Conservation (phyloP, 2,797 vertebrate species). For the Schizothorax lantsangensis region DNA sequence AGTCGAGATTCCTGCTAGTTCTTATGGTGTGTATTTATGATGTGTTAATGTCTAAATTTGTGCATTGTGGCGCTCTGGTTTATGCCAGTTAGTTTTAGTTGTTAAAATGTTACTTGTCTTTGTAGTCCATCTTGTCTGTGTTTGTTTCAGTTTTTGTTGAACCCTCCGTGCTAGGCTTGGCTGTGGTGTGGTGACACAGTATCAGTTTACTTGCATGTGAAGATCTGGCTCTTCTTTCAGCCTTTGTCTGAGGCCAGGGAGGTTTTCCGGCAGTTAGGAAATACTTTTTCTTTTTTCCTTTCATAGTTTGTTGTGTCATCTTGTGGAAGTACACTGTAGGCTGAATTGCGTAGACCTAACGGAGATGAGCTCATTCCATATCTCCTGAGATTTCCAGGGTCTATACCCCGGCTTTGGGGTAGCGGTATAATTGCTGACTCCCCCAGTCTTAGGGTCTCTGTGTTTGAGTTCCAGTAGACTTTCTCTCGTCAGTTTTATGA, state of each 20-base stretch:
- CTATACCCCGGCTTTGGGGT: neutral
- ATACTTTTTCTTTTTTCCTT: slow-evolving; percentile 4
- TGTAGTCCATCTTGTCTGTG: slow-evolving; percentile 19
- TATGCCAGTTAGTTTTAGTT: neutral
- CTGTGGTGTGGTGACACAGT: neutral
- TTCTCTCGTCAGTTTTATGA: slow-evolving; percentile 74
- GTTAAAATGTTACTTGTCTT: slow-evolving; percentile 20
- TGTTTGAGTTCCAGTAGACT: slow-evolving; percentile 67
- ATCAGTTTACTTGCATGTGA: slow-evolving; percentile 34
- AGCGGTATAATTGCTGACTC: slow-evolving; percentile 66
- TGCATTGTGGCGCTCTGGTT: neutral
- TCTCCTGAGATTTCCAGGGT: slow-evolving; percentile 39
- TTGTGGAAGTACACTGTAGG: slow-evolving; percentile 10
- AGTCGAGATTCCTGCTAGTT: slow-evolving; percentile 18
- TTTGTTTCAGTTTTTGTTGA: slow-evolving; percentile 37
- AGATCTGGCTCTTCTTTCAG: slow-evolving; percentile 31
- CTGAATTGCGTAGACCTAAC: neutral
- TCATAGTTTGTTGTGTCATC: slow-evolving; percentile 35
- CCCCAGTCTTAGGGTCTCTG: slow-evolving; percentile 61
- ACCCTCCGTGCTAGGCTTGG: slow-evolving; percentile 21
- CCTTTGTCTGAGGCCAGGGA: slow-evolving; percentile 11
- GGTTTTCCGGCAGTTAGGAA: slow-evolving; percentile 37
- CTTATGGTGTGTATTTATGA: slow-evolving; percentile 49
- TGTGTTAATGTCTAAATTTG: slow-evolving; percentile 45
- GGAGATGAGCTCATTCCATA: slow-evolving; percentile 41